These are phyloP conservation scores for Macrosoma leucophasiata DNA, from an alignment of 2,888 invertebrate genomes.

Conservation along the genomic window DNA sequence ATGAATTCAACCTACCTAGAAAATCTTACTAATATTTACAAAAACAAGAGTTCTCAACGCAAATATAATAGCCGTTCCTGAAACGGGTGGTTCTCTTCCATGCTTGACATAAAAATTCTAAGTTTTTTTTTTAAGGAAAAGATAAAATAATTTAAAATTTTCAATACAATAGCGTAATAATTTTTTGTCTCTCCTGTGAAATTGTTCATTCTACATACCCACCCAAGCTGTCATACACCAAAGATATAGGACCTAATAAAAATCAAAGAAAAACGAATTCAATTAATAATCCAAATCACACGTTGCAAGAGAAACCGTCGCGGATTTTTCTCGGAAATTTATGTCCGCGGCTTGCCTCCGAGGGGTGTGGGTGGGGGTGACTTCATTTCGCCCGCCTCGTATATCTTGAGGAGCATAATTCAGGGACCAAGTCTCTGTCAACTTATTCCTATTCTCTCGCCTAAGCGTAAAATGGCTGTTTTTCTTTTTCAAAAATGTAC, in stretches of 20 bases:
- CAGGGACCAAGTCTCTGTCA: slow-evolving; percentile 76
- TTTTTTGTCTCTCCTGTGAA: too few relatives aligned
- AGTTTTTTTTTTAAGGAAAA: too few relatives aligned
- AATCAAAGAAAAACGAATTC: slow-evolving; percentile 31
- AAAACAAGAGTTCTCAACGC: too few relatives aligned
- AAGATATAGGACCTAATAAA: slow-evolving; percentile 16
- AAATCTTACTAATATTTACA: too few relatives aligned
- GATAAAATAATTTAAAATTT: too few relatives aligned
- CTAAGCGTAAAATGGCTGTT: slow-evolving; percentile 71
- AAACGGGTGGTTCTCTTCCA: too few relatives aligned
- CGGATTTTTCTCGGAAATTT: slow-evolving; percentile 74
- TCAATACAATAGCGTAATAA: too few relatives aligned
- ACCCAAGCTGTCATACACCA: slow-evolving; percentile 1
- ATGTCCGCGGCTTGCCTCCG: slow-evolving; percentile 59
- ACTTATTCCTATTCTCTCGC: slow-evolving; percentile 76
- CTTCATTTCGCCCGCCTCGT: slow-evolving; percentile 84
- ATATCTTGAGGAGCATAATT: slow-evolving; percentile 83
- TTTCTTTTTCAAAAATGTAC: slow-evolving; percentile 52
- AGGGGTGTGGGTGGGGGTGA: slow-evolving; percentile 68
- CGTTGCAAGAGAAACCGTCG: slow-evolving; percentile 64
- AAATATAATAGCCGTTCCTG: too few relatives aligned
- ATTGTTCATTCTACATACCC: too few relatives aligned
- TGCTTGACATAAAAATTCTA: too few relatives aligned
- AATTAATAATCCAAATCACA: slow-evolving; percentile 74
- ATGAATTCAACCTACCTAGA: too few relatives aligned